A percentile compares a stretch with the other conserved stretches of the same genome.
These are phyloP conservation scores for Paedocypris sp. DNA, from an alignment of 2,113 vertebrate genomes.

Conservation along the genomic window DNA sequence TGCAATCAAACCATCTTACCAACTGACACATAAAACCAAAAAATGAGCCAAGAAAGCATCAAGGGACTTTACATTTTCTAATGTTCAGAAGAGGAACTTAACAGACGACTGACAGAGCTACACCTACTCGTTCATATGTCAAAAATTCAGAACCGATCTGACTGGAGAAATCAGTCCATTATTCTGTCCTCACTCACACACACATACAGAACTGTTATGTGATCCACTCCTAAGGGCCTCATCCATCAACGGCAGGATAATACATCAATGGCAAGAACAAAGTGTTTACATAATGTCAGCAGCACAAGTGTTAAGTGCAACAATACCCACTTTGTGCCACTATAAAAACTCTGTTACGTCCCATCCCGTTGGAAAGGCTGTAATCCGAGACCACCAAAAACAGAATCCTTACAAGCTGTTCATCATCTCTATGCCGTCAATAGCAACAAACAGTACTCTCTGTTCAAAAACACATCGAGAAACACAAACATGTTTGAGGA, in stretches of 20 bases:
- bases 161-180: neutral
- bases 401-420: neutral
- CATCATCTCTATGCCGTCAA: neutral
- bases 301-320: conserved; percentile 25
- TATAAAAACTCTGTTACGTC: conserved; percentile 6
- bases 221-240: conserved; percentile 19
- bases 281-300: conserved; percentile 32
- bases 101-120: conserved; percentile 18
- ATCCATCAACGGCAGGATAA: conserved; percentile 31
- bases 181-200: neutral
- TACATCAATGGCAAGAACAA: conserved; percentile 37
- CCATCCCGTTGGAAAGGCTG: neutral
- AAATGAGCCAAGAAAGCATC: conserved; percentile 16
- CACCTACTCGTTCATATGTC: neutral
- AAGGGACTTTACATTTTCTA: conserved; percentile 15
- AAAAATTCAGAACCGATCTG: neutral
- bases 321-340: conserved; percentile 15
- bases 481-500: too few relatives aligned
- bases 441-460: neutral
- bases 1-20: neutral
- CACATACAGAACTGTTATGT: conserved; percentile 24
- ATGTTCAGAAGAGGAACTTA: neutral
- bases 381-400: neutral
- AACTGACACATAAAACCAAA: neutral
- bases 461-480: too few relatives aligned